Percentiles rank a stretch among this genome's conserved stretches.
Conservation (phyloP, 2,797 vertebrate genomes). For the Sebastes taczanowskii region DNA sequence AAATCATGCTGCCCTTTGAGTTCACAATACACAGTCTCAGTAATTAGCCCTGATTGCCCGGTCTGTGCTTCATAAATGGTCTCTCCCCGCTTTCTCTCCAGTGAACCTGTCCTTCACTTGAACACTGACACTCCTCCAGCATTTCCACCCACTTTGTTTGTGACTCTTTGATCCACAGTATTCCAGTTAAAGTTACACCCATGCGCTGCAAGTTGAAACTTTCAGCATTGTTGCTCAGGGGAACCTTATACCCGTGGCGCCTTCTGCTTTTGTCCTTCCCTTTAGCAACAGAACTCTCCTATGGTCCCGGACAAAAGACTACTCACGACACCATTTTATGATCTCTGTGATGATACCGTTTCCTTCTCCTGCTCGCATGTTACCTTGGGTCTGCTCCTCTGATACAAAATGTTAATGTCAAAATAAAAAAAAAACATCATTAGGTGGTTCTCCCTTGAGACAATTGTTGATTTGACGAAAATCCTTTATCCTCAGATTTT, state of each 20-base stretch:
- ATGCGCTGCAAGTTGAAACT: slow-evolving; percentile 85
- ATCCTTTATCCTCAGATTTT: slow-evolving; percentile 40
- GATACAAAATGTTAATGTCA: slow-evolving; percentile 62
- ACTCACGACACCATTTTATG: slow-evolving; percentile 84
- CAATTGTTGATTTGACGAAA: slow-evolving; percentile 61
- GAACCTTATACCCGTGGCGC: slow-evolving; percentile 86
- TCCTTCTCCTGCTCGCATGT: slow-evolving; percentile 66
- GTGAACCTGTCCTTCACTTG: slow-evolving; percentile 79
- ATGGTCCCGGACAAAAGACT: slow-evolving; percentile 83
- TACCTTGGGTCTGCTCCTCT: slow-evolving; percentile 61
- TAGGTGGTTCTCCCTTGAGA: slow-evolving; percentile 43
- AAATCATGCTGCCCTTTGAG: slow-evolving; percentile 63
- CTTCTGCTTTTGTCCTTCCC: slow-evolving; percentile 84
- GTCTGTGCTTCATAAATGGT: slow-evolving; percentile 72
- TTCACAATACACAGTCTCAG: slow-evolving; percentile 58
- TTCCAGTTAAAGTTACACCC: slow-evolving; percentile 86
- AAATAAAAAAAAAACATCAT: slow-evolving; percentile 33
- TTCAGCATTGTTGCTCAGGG: slow-evolving; percentile 82
- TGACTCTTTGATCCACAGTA: slow-evolving; percentile 81
- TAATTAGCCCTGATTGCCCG: slow-evolving; percentile 75
- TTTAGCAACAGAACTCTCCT: slow-evolving; percentile 84
- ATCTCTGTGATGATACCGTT: slow-evolving; percentile 81
- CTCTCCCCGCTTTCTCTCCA: slow-evolving; percentile 70
- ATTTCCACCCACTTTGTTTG: slow-evolving; percentile 84
- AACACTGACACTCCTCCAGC: slow-evolving; percentile 80